These are phyloP conservation scores for Ptyas mucosa DNA, from an alignment of 2,113 vertebrate species.

Conservation along the genomic window DNA sequence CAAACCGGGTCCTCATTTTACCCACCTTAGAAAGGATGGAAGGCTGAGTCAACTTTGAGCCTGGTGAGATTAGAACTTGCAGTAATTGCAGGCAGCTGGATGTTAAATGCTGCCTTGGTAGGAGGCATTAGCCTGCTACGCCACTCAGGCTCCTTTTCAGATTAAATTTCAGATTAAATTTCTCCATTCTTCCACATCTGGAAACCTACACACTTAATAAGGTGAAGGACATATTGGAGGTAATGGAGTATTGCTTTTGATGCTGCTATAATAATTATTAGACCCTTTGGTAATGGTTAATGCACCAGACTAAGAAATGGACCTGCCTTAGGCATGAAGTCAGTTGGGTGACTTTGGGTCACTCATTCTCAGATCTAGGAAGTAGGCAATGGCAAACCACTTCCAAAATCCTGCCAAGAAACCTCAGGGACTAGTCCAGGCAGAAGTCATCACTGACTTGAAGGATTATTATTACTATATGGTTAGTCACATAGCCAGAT, in stretches of 20 bases:
- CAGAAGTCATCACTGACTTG: neutral
- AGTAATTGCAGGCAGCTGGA: too few relatives aligned
- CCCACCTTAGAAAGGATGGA: too few relatives aligned
- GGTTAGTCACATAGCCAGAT: neutral
- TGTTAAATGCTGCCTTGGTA: too few relatives aligned
- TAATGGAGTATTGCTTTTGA: neutral
- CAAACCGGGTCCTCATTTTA: too few relatives aligned
- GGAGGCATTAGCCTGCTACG: too few relatives aligned
- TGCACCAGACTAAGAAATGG: neutral
- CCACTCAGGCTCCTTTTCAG: too few relatives aligned
- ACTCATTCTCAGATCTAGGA: neutral
- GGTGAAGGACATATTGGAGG: neutral
- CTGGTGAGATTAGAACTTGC: too few relatives aligned
- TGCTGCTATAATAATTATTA: neutral
- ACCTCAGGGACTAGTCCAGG: neutral
- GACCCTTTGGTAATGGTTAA: neutral
- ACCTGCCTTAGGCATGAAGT: neutral
- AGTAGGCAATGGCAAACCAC: neutral
- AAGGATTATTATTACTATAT: neutral
- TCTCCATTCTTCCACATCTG: neutral
- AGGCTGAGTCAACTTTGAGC: too few relatives aligned
- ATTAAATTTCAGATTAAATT: neutral
- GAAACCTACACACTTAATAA: neutral
- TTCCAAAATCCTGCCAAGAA: neutral
- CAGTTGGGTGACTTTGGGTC: neutral